Evolutionary conservation across 2,113 vertebrate species (phyloP).

Genomic region (Suricata suricatta): DNA sequence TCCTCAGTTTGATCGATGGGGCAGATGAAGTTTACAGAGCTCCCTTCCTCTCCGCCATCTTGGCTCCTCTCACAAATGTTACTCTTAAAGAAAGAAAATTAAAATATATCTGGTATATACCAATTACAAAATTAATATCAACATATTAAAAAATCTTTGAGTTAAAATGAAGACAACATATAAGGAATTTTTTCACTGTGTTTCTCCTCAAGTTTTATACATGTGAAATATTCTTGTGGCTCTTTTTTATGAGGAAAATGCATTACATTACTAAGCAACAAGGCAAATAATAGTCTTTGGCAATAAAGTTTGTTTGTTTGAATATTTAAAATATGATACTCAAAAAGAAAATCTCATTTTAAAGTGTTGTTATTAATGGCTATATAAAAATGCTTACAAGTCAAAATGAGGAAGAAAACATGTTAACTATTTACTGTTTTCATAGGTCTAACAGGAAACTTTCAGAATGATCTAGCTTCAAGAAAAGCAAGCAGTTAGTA

Average conservation of each 20-base stretch:
- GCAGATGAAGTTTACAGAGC: too few species aligned
- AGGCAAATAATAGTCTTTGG: neutral
- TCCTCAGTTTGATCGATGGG: too few species aligned
- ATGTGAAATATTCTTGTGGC: neutral
- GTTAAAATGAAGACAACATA: neutral
- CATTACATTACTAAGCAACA: neutral
- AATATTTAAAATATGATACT: neutral
- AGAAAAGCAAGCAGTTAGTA: too few species aligned
- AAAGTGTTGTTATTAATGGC: neutral
- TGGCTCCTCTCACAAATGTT: too few species aligned
- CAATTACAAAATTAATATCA: neutral
- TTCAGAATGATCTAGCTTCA: too few species aligned
- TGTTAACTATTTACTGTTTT: neutral
- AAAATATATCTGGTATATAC: neutral
- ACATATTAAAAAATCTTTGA: neutral
- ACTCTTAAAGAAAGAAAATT: neutral
- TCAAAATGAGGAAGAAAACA: neutral
- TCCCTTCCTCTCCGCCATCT: too few species aligned
- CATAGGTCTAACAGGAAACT: too few species aligned
- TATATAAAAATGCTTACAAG: neutral
- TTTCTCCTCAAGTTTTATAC: neutral
- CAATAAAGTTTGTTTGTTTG: neutral
- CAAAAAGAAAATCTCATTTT: neutral
- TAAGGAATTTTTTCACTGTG: neutral
- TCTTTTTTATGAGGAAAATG: neutral